Base-by-base conservation (phyloP, 2,113 vertebrate genomes). In the Anoura caudifer region DNA sequence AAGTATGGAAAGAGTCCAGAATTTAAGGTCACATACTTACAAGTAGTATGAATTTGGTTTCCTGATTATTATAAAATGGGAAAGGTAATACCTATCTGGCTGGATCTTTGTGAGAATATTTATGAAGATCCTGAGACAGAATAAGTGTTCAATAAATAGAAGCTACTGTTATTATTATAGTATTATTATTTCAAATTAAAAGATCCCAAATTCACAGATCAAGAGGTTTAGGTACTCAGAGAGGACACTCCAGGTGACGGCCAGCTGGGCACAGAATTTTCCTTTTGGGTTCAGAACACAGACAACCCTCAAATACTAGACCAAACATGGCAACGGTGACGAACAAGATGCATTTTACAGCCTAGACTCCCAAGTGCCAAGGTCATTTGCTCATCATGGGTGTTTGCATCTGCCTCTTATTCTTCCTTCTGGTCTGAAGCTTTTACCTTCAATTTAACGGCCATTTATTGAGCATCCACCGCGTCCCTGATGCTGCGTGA, bases 311-410 rank as follows among this genome's bases (percentile, higher is more conserved):
- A 95, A 76, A 92, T 67, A 91, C 11, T 92, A 95, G 96, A 97
- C 85, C 87, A 95, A 98, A 96, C 97, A 92, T 80, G 76, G 90
- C 2, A 17, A 88, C 93, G 96, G 76, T 96, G 91, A 95, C 97
- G 95, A 98, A 97, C 96, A 96, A 89, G 87, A 97, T 96, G 95
- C 97, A 95, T 97, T 94, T 94, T 92, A 38, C 2, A 56, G 90
- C 94, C 90, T 96, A 97, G 26, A 80, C 3, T 15, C 31, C 28
- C 54, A 61, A 63, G 50, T 77, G 20, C 41, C 1, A 24, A 52
- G 93, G 36, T 84, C 91, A 85, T 75, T 95, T 97, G 89, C 97
- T 89, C 33, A 11, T 80, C 8, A 5, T 84, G 63, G 43, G 47
- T 92, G 22, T 76, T 84, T 82, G 28, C 76, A 90, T 93, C 95